Conservation (phyloP, 2,797 vertebrate genomes). For the Poeciliopsis infans region DNA sequence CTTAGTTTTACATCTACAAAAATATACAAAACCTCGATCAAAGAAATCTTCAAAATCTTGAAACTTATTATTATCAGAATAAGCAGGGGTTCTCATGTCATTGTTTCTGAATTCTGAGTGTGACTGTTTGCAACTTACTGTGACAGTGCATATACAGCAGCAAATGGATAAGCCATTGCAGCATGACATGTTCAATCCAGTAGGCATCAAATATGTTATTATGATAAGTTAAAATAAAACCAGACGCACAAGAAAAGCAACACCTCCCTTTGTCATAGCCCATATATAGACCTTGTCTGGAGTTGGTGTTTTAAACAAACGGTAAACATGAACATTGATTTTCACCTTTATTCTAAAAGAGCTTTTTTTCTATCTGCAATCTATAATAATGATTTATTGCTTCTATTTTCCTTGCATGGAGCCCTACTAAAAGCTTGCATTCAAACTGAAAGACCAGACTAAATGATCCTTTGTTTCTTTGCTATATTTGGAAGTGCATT, state of each 20-base stretch:
- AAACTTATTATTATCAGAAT: not conserved
- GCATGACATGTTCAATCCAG: constrained; percentile 61
- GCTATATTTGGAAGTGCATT: constrained; percentile 22
- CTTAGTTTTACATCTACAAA: not conserved
- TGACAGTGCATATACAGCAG: constrained; percentile 61
- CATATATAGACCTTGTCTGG: constrained; percentile 36
- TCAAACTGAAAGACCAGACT: constrained; percentile 13
- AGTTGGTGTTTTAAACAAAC: constrained; percentile 31
- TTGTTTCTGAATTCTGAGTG: constrained; percentile 45
- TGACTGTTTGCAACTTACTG: constrained; percentile 49
- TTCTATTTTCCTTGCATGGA: not conserved
- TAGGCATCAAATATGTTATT: constrained; percentile 61
- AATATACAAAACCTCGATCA: not conserved
- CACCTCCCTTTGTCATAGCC: constrained; percentile 22
- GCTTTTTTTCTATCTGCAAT: not conserved
- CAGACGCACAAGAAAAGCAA: constrained; percentile 37
- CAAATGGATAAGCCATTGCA: constrained; percentile 33
- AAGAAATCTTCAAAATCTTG: constrained; percentile 22
- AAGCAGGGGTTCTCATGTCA: constrained; percentile 35
- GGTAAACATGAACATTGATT: not conserved
- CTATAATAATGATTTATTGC: constrained; percentile 13
- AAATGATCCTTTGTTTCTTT: constrained; percentile 12
- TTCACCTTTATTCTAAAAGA: constrained; percentile 5
- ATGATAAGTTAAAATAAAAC: constrained; percentile 52
- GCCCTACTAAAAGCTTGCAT: constrained; percentile 11